Evolutionary conservation across 2,797 vertebrate genomes (phyloP).

Genomic region (Acanthurus lineatus): DNA sequence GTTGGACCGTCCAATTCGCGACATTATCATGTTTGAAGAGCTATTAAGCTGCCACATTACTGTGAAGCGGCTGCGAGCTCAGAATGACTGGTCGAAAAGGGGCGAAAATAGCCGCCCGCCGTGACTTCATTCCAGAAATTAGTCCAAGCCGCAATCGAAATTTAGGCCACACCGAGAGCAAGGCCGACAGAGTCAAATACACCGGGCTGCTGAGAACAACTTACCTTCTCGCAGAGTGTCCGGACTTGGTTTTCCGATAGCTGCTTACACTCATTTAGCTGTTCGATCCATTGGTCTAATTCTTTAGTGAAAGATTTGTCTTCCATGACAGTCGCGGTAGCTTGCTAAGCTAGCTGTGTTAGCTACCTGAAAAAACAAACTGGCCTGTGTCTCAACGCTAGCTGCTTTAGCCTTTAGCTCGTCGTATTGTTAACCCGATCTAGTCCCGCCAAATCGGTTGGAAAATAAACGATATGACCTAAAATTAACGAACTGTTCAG

Average conservation of each 20-base stretch:
- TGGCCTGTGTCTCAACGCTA: conserved; percentile 61
- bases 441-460: conserved; percentile 77
- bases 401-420: conserved; percentile 73
- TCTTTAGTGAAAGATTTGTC: conserved; percentile 95
- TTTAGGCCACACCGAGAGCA: conserved; percentile 51
- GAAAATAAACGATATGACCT: conserved; percentile 55
- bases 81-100: conserved; percentile 26
- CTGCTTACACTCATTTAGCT: conserved; percentile 97
- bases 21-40: fast-evolving
- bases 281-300: conserved; percentile 95
- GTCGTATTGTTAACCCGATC: conserved; percentile 76
- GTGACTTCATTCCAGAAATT: conserved; percentile 55
- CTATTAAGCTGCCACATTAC: fast-evolving
- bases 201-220: neutral
- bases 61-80: fast-evolving
- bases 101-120: conserved; percentile 29
- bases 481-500: conserved; percentile 42
- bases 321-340: conserved; percentile 84
- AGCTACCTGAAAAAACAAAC: conserved; percentile 68
- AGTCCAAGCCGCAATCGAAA: conserved; percentile 58
- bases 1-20: fast-evolving
- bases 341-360: conserved; percentile 70
- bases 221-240: conserved; percentile 97
- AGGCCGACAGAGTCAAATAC: conserved; percentile 5
- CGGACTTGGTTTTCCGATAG: conserved; percentile 96